Evolutionary conservation across 2,797 vertebrate genomes (phyloP).

Genomic region (Alectoris magna): DNA sequence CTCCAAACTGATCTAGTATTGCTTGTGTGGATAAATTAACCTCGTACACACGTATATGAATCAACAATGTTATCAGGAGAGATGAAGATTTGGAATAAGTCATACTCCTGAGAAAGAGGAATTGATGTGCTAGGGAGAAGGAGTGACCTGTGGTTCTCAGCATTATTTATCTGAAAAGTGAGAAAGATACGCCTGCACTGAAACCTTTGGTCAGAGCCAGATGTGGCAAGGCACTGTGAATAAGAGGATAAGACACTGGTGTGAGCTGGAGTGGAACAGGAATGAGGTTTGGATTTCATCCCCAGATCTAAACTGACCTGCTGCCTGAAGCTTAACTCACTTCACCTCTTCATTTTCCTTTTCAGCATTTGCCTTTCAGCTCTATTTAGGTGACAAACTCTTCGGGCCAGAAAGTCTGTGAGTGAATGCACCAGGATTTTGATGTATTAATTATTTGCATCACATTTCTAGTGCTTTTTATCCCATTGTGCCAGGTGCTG

Average conservation of each 20-base stretch:
- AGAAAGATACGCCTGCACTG: not conserved
- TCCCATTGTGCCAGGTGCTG: not conserved
- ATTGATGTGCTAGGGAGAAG: not conserved
- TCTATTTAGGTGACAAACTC: conserved; percentile 6
- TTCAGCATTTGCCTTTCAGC: conserved; percentile 12
- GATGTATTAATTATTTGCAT: conserved; percentile 31
- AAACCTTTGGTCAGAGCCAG: not conserved
- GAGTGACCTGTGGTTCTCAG: not conserved
- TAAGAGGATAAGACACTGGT: not conserved
- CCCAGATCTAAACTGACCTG: not conserved
- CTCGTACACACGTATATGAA: not conserved
- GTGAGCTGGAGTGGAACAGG: not conserved
- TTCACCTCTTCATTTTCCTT: conserved; percentile 15
- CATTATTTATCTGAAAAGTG: not conserved
- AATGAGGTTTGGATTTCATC: conserved; percentile 22
- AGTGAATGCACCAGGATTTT: conserved; percentile 12
- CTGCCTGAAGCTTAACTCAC: not conserved
- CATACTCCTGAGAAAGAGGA: not conserved
- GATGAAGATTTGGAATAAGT: not conserved
- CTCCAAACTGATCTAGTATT: not conserved
- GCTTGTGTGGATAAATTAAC: not conserved
- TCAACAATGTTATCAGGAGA: not conserved
- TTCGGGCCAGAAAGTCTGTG: not conserved
- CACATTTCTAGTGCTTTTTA: conserved; percentile 20
- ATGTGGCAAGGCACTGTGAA: not conserved